Conservation (phyloP, 2,113 vertebrate species). For the Heteronetta atricapilla region DNA sequence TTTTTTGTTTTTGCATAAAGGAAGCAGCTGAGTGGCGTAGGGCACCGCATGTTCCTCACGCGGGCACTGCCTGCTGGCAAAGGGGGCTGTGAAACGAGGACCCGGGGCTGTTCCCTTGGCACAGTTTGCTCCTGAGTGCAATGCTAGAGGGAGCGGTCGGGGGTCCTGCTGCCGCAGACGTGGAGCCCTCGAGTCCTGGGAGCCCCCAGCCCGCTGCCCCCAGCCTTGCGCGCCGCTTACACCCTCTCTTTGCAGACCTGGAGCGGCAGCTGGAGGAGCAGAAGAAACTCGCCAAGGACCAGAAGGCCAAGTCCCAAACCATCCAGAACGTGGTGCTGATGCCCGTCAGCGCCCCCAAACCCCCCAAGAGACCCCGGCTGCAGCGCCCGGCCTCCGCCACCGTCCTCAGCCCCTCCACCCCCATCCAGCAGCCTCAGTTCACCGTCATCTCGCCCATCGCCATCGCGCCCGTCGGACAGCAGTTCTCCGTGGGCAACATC, state of each 20-base stretch:
- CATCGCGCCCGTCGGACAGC: conserved; percentile 79
- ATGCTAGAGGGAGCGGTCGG: not conserved
- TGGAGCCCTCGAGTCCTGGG: not conserved
- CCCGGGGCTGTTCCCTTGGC: not conserved
- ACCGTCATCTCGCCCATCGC: conserved; percentile 84
- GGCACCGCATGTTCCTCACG: not conserved
- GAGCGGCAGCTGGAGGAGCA: conserved; percentile 94
- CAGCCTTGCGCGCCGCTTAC: not conserved
- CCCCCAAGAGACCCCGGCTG: conserved; percentile 89
- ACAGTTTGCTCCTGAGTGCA: not conserved
- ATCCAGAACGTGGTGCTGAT: conserved; percentile 86
- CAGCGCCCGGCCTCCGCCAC: conserved; percentile 91
- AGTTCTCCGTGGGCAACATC: conserved; percentile 86
- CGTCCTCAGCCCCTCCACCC: conserved; percentile 82
- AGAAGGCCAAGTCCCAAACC: conserved; percentile 83
- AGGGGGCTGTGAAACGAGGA: not conserved
- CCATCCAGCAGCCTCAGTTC: conserved; percentile 86
- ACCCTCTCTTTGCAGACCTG: conserved; percentile 77
- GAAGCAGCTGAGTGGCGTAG: not conserved
- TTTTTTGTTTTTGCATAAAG: too few relatives aligned
- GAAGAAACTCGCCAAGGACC: conserved; percentile 85
- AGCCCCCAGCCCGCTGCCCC: not conserved
- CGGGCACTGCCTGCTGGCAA: rapidly evolving
- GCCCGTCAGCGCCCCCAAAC: conserved; percentile 81
- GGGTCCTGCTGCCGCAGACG: not conserved